Base-by-base conservation (phyloP, 2,797 vertebrate species). In the Siniperca scherzeri region DNA sequence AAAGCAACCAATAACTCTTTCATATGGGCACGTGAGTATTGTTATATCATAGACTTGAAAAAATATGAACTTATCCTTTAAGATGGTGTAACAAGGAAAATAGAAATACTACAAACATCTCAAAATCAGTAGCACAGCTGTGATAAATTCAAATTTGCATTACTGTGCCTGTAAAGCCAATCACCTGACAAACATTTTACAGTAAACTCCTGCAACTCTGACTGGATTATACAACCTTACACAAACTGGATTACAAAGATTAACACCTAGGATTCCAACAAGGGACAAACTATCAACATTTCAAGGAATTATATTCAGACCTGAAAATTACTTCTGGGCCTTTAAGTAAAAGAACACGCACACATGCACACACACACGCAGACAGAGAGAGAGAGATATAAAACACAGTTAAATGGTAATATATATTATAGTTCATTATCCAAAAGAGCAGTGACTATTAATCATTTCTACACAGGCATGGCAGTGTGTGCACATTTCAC, bases 381-480 rank as follows among this genome's bases (percentile, higher is more conserved):
- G 9, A 33, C 57, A 46, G 19, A 12, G 2, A 12, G 17, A 11
- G 13, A 21, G 8, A 61, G 42, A 69, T 21, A 71, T 69, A 74
- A 84, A 85, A 85, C 72, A 87, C 8, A 73, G 80, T 84, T 89
- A 82, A 77, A 86, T 88, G 61, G 89, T 84, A 82, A 86, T 83
- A 80, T 87, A 89, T 71, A 90, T 86, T 86, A 85, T 66, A 87
- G 72, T 87, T 89, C 82, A 92, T 91, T 90, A 90, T 87, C 85
- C 57, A 67, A 72, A 59, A 74, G 70, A 70, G 74, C 80, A 88
- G 71, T 53, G 72, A 83, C 85, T 61, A 90, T 93, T 89, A 91
- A 88, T 93, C 88, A 87, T 88, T 56, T 71, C 83, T 70, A 73
- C 76, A 81, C 21, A 77, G 77, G 65, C 59, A 71, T 53, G 25